Base-by-base conservation (phyloP, 2,797 vertebrate species). In the Rhodeus uyekii region DNA sequence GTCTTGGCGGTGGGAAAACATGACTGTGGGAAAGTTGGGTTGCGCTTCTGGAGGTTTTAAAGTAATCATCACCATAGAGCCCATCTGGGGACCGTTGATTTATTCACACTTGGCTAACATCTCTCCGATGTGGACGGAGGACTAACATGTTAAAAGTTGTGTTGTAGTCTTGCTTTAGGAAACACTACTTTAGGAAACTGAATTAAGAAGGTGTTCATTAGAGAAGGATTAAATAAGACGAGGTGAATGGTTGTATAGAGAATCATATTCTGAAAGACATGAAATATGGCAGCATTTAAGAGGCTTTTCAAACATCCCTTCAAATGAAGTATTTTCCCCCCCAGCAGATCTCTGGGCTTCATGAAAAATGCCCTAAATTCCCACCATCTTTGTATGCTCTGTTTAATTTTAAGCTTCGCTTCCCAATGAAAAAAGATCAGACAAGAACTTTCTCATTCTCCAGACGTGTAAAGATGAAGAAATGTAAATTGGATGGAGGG, bases 141-240 rank as follows among this genome's bases (percentile, higher is more conserved):
- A 87, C 88, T 92, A 92, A 90, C 90, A 89, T 90, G 89, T 90
- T 89, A 88, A 90, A 93, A 92, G 91, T 92, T 87, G 83, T 92
- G 87, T 93, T 92, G 92, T 93, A 89, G 89, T 91, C 87, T 86
- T 87, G 91, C 92, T 92, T 76, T 88, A 85, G 93, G 93, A 93
- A 88, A 90, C 24, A 38, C n/a, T 50, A 46, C 39, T 36, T 72
- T 27, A 86, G 1, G 42, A 44, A 86, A 81, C 61, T 63, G 29
- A 83, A 83, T 53, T 78, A 88, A 87, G 91, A 89, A 92, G 91
- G 90, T 91, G 90, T 92, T 92, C 92, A 94, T 95, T 93, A 91
- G 89, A 82, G 83, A 89, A 89, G 92, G 93, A 94, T 94, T 93
- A 91, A 92, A 92, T 92, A 92, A 88, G 90, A 89, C 88, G 90